phyloP scores from a whole-genome alignment of 2,888 invertebrate species.

The Aleiodes leptofemur region DNA sequence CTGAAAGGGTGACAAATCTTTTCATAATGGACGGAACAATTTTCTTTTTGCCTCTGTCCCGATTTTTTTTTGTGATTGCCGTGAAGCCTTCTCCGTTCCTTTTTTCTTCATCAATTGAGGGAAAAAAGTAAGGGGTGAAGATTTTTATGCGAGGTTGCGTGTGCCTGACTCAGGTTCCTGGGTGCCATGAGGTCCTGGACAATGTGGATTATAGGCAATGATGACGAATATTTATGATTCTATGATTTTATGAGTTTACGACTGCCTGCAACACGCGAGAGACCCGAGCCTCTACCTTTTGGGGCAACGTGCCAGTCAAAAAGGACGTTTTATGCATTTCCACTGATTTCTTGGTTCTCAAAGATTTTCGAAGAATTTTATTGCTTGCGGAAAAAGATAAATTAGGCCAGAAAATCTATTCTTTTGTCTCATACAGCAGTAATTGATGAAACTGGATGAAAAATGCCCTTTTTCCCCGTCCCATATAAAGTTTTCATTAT shows the following conservation, averaged over 20 bases:
- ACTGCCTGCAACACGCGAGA: slow-evolving; percentile 36
- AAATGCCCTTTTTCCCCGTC: no score
- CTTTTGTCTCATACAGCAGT: no score
- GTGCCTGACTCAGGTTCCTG: slow-evolving; percentile 4
- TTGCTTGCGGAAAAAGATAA: no score
- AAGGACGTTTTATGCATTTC: slow-evolving; percentile 5
- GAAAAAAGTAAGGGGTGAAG: slow-evolving; percentile 15
- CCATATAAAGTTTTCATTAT: no score
- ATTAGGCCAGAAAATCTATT: no score
- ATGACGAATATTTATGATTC: slow-evolving; percentile 72
- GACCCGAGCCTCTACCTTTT: not conserved
- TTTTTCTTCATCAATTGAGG: not conserved
- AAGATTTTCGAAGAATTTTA: no score
- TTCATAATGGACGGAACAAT: not conserved
- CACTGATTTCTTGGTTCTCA: not conserved
- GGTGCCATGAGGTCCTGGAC: slow-evolving; percentile 43
- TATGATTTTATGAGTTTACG: slow-evolving; percentile 67
- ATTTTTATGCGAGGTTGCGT: slow-evolving; percentile 1
- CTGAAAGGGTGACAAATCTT: slow-evolving; percentile 20
- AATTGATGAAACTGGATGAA: no score
- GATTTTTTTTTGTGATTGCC: not conserved
- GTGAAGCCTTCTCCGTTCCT: not conserved
- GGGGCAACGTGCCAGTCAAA: not conserved
- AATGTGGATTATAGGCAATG: slow-evolving; percentile 69
- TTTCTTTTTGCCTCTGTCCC: slow-evolving; percentile 15